Conservation (phyloP, 2,888 invertebrate genomes). For the Drosophila mimica region DNA sequence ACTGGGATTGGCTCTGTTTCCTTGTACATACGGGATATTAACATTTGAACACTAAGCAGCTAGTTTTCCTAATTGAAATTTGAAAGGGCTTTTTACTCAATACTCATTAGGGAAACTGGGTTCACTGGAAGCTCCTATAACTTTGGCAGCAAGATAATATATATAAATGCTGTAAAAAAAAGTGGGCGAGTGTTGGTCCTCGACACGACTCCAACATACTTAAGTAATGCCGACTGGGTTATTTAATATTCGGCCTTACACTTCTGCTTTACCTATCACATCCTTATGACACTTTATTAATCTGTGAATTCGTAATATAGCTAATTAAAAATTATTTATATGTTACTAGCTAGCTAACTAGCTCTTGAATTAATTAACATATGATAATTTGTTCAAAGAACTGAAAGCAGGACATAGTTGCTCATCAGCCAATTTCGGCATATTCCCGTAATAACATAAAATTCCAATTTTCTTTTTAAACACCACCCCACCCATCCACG, state of each 20-base stretch:
- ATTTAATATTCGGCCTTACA: neutral
- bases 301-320: neutral
- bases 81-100: conserved; percentile 16
- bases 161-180: neutral
- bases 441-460: neutral
- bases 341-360: no score
- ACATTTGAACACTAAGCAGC: conserved; percentile 34
- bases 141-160: neutral
- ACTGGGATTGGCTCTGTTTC: conserved; percentile 67
- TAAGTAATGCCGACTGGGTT: neutral
- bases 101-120: conserved; percentile 9
- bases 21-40: conserved; percentile 18
- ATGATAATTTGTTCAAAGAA: neutral
- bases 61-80: conserved; percentile 63
- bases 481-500: neutral
- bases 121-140: neutral
- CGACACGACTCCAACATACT: neutral
- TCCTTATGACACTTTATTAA: neutral
- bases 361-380: neutral
- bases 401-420: neutral
- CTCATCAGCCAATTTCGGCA: neutral
- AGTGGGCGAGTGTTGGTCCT: neutral
- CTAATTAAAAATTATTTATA: neutral
- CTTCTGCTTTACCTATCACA: neutral
- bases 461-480: neutral